These are phyloP conservation scores for Masticophis lateralis DNA, from an alignment of 2,797 vertebrate genomes.

Conservation along the genomic window DNA sequence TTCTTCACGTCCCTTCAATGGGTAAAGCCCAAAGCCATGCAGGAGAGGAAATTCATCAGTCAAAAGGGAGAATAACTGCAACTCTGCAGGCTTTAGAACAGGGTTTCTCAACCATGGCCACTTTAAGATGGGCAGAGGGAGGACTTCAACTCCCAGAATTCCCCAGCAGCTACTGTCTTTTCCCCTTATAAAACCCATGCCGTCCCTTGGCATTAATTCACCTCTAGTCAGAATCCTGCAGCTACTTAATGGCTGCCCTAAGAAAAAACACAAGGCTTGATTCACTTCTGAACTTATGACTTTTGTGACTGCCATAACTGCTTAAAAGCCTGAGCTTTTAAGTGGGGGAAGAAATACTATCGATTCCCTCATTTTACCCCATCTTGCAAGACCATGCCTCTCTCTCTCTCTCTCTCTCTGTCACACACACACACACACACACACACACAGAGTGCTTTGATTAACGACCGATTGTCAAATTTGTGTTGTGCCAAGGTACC, in stretches of 20 bases:
- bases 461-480: not conserved
- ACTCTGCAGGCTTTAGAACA: not conserved
- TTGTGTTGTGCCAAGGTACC: slow-evolving; percentile 17
- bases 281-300: slow-evolving; percentile 12
- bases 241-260: not conserved
- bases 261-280: not conserved
- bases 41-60: not conserved
- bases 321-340: not conserved
- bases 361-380: not conserved
- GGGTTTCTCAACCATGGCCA: not conserved
- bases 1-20: too few relatives aligned
- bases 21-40: too few relatives aligned
- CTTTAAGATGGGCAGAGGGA: not conserved
- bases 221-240: not conserved
- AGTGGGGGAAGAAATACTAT: not conserved
- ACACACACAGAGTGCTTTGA: not conserved
- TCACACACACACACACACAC: not conserved
- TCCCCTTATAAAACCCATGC: not conserved
- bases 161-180: not conserved
- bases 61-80: not conserved
- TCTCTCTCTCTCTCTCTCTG: too few relatives aligned
- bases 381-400: not conserved
- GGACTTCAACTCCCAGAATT: not conserved
- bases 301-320: slow-evolving; percentile 13
- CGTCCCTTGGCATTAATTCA: not conserved